phyloP scores from a whole-genome alignment of 2,113 vertebrate genomes.

The Pungitius pungitius region DNA sequence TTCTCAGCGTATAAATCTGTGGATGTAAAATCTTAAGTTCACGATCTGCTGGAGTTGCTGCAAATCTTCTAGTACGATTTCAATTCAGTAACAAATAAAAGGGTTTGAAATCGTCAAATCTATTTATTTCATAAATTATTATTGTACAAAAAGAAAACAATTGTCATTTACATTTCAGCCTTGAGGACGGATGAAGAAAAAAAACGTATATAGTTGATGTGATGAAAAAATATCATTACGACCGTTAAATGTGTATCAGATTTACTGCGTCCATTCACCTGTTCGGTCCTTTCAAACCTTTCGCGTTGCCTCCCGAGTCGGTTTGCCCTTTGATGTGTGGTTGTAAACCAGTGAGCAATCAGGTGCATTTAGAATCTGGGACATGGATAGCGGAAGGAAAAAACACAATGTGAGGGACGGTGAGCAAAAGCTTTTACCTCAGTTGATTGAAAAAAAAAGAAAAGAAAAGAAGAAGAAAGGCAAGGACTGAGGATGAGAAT shows the following conservation, averaged over 20 bases:
- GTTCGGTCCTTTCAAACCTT: constrained; percentile 10
- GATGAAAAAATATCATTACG: neutral
- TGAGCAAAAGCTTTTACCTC: constrained; percentile 11
- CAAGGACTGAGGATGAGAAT: neutral
- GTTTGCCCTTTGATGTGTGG: neutral
- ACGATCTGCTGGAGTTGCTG: neutral
- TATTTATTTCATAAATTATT: constrained; percentile 26
- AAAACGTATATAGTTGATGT: neutral
- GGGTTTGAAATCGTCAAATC: no score
- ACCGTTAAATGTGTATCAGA: constrained; percentile 16
- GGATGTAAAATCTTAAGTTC: neutral
- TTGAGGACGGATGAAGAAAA: constrained; percentile 19
- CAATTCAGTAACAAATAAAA: neutral
- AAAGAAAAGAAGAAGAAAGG: constrained; percentile 3
- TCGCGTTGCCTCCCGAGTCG: neutral
- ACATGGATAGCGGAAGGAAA: constrained; percentile 8
- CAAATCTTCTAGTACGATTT: neutral
- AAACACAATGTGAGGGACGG: neutral
- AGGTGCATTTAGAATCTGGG: neutral
- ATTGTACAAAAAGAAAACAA: constrained; percentile 2
- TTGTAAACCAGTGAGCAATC: neutral
- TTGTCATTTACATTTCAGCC: constrained; percentile 37
- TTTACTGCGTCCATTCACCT: neutral
- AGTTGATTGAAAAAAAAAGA: neutral
- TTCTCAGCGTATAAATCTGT: neutral